These are phyloP conservation scores for Vanessa tameamea DNA, from an alignment of 1,140 invertebrate species.

Conservation along the genomic window DNA sequence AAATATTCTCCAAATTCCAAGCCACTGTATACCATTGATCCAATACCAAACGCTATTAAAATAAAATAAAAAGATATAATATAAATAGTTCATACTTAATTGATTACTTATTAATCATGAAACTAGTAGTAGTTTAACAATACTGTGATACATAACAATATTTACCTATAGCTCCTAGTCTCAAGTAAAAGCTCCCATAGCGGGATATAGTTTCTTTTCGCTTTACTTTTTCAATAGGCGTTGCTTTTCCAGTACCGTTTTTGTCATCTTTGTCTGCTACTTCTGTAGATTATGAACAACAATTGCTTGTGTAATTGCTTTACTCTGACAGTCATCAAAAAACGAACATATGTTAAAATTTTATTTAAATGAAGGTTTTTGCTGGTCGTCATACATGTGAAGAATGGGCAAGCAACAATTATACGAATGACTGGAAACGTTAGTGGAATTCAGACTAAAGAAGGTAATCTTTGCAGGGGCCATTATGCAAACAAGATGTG, in stretches of 20 bases:
- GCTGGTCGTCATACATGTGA: conserved; percentile 4
- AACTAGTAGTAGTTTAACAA: too few relatives aligned
- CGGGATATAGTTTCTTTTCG: conserved; percentile 72
- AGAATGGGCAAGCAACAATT: conserved; percentile 48
- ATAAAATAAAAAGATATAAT: background rate
- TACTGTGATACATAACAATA: background rate
- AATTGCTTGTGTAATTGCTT: background rate
- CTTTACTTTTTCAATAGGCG: conserved; percentile 66
- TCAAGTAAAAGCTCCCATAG: conserved; percentile 90
- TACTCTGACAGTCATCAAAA: conserved; percentile 14
- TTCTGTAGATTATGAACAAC: conserved; percentile 45
- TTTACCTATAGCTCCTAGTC: conserved; percentile 88
- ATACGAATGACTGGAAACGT: conserved; percentile 65
- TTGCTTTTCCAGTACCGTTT: conserved; percentile 55
- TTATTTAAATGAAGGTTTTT: background rate
- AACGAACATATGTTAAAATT: background rate
- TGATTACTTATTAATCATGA: too few relatives aligned
- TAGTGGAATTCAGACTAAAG: conserved; percentile 70
- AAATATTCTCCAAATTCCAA: conserved; percentile 87
- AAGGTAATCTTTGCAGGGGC: conserved; percentile 65
- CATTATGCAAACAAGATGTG: conserved; percentile 78
- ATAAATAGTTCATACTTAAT: background rate
- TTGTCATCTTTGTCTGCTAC: conserved; percentile 62
- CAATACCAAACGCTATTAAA: conserved; percentile 84
- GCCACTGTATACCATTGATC: conserved; percentile 87